A percentile compares a stretch with the other conserved stretches of the same genome.
Evolutionary conservation across 2,113 vertebrate genomes (phyloP).

Genomic region (Lampris incognitus): DNA sequence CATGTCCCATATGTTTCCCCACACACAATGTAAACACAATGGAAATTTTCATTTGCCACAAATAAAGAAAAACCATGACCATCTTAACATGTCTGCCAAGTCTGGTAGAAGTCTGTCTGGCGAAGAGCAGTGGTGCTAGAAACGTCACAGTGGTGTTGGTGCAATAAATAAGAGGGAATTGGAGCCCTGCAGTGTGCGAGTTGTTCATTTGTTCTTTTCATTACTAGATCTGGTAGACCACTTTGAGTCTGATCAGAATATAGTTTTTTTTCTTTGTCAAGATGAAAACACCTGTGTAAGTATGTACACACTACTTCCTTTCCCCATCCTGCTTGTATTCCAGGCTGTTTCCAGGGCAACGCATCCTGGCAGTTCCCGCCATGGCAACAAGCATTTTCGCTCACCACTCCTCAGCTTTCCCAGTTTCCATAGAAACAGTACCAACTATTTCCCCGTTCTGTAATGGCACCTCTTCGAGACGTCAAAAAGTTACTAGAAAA

Average conservation of each 20-base stretch:
- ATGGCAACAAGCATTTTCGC: conserved; percentile 73
- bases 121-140: too few relatives aligned
- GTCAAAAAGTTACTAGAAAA: neutral
- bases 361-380: conserved; percentile 60
- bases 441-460: conserved; percentile 33
- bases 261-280: neutral
- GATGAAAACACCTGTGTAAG: conserved; percentile 59
- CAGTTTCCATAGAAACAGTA: conserved; percentile 79
- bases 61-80: neutral
- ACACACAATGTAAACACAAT: neutral
- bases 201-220: too few relatives aligned
- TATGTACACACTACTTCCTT: conserved; percentile 31
- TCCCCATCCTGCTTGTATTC: conserved; percentile 44
- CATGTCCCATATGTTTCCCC: neutral
- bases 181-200: too few relatives aligned
- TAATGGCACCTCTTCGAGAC: neutral
- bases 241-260: neutral
- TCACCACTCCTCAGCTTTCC: conserved; percentile 37
- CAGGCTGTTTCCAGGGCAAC: conserved; percentile 66
- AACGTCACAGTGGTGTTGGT: too few relatives aligned
- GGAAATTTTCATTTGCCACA: neutral
- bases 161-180: too few relatives aligned
- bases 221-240: too few relatives aligned
- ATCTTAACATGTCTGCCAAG: too few relatives aligned
- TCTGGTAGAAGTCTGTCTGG: too few relatives aligned